Percentiles rank a stretch among this genome's conserved stretches.
Evolutionary conservation across 2,888 invertebrate species (phyloP).

Genomic region (Erebia ligea): DNA sequence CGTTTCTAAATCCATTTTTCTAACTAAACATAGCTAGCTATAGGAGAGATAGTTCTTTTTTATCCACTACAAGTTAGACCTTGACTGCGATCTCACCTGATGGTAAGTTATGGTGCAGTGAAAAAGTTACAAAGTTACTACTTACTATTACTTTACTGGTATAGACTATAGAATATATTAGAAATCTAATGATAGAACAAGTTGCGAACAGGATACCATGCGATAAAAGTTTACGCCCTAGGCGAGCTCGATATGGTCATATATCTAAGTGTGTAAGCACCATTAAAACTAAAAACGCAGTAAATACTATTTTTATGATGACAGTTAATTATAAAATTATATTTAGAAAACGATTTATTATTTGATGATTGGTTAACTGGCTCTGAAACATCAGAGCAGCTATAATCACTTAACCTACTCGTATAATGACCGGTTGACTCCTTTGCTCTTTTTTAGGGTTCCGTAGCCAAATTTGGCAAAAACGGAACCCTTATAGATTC

Average conservation of each 20-base stretch:
- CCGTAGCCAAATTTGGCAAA: no score
- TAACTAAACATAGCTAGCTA: not conserved
- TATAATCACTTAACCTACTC: no score
- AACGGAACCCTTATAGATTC: no score
- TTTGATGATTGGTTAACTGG: no score
- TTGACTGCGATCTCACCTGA: no score
- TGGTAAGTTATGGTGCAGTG: no score
- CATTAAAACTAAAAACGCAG: not conserved
- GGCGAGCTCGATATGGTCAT: not conserved
- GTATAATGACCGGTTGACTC: no score
- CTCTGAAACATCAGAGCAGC: no score
- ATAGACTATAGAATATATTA: slow-evolving; percentile 12
- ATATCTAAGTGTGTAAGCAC: not conserved
- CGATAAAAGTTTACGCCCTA: slow-evolving; percentile 4
- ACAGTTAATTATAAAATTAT: not conserved
- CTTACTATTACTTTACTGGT: slow-evolving; percentile 16
- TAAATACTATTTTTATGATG: not conserved
- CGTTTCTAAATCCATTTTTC: not conserved
- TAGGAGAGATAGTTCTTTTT: no score
- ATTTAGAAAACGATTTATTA: not conserved
- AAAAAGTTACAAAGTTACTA: not conserved
- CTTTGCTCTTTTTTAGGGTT: no score
- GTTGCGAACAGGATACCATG: slow-evolving; percentile 1
- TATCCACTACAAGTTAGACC: no score
- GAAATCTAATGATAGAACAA: slow-evolving; percentile 35